Base-by-base conservation (phyloP, 2,888 invertebrate species). In the Maniola hyperantus region DNA sequence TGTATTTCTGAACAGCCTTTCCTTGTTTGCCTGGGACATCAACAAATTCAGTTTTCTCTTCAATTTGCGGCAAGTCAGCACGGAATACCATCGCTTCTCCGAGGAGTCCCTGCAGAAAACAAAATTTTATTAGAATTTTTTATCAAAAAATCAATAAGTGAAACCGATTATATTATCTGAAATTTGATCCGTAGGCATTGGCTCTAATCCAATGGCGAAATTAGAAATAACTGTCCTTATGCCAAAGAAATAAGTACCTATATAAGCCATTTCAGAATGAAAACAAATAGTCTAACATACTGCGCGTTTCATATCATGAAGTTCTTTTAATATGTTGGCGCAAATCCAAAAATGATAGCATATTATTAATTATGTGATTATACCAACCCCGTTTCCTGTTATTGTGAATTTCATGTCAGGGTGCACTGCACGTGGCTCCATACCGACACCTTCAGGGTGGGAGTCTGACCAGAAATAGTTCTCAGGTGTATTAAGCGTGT, bases 401-500 rank as follows among this genome's bases (percentile, higher is more conserved):
- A 95, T 92, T 13, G 89, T 81, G 83, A 95, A 95, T 76, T 93
- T 93, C 94, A 95, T 95, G 42, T 94, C 95, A 46, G 94, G 94
- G 71, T 93, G 93, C 44, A 95, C 93, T 7, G 95, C 95, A 55
- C 95, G 92, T 2, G 95, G 92, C 80, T 95, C 95, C 79, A 95
- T 90, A 60, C 95, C 96, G 68, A 95, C 88, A 46, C 96, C 96
- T 76, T 95, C 95, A 5, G 95, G 94, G 74, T 95, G 94, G 50
- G 95, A 96, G 84, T 96, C 96, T 33, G 96, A 96, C 96, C 96
- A 96, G 85, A 96, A 95, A 81, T 94, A 95, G 83, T 95, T 95
- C 73, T 95, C 92, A 4, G 94, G 94, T 15, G 87, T 84, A 64
- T 94, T 89, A 20, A 93, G 83, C 2, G 93, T 93, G 72, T 95